Evolutionary conservation across 2,888 invertebrate species (phyloP).

Genomic region (Diarsia dahlii): DNA sequence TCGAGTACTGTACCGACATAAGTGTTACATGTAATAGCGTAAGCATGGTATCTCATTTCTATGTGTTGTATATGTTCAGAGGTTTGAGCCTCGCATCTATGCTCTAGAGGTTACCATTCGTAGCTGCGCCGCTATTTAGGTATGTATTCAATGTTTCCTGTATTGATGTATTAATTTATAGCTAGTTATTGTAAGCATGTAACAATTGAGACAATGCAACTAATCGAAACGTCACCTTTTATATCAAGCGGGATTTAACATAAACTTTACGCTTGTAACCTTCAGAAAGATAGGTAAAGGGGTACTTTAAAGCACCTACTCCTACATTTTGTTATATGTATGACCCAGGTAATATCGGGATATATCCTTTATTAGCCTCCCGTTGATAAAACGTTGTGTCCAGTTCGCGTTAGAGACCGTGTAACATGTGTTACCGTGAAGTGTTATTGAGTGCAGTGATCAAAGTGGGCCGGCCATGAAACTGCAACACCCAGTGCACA

Average conservation of each 20-base stretch:
- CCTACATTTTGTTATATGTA: not conserved
- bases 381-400: constrained; percentile 64
- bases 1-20: constrained; percentile 50
- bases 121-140: constrained; percentile 62
- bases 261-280: not conserved
- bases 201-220: constrained; percentile 86
- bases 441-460: constrained; percentile 86
- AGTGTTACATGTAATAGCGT: constrained; percentile 69
- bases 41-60: constrained; percentile 74
- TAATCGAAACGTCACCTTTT: constrained; percentile 65
- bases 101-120: constrained; percentile 62
- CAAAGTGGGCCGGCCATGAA: constrained; percentile 90
- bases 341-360: too few relatives aligned
- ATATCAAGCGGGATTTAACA: constrained; percentile 38
- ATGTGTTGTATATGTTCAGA: constrained; percentile 67
- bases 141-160: constrained; percentile 72
- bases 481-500: constrained; percentile 82
- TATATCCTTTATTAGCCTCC: constrained; percentile 67
- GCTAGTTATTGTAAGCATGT: constrained; percentile 78
- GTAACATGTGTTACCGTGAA: constrained; percentile 81
- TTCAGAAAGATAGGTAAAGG: not conserved
- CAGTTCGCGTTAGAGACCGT: constrained; percentile 64
- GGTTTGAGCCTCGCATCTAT: constrained; percentile 57
- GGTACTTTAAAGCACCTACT: not conserved
- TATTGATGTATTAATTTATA: constrained; percentile 49